Evolutionary conservation across 2,113 vertebrate species (phyloP).

Genomic region (Hymenochirus boettgeri): DNA sequence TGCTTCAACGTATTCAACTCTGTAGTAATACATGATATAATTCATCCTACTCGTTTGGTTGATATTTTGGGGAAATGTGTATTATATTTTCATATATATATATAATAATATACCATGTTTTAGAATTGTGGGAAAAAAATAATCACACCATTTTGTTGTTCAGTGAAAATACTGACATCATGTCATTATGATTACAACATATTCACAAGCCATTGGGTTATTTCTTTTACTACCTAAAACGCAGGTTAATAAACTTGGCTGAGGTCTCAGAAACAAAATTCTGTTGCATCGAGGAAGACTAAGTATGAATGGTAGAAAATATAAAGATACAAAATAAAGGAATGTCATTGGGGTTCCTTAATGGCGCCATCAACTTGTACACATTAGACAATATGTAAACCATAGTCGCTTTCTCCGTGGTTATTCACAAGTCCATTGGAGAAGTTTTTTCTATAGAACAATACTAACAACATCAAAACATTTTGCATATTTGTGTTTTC

Average conservation of each 20-base stretch:
- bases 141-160: conserved; percentile 51
- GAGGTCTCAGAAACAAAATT: conserved; percentile 54
- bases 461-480: conserved; percentile 56
- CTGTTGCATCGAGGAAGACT: conserved; percentile 65
- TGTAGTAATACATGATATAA: conserved; percentile 57
- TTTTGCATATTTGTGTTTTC: conserved; percentile 61
- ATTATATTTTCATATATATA: conserved; percentile 50
- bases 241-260: conserved; percentile 52
- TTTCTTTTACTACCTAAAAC: conserved; percentile 48
- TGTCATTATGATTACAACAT: conserved; percentile 54
- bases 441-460: conserved; percentile 55
- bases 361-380: conserved; percentile 27
- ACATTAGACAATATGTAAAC: conserved; percentile 50
- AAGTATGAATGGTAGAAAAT: conserved; percentile 54
- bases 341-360: conserved; percentile 38
- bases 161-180: conserved; percentile 61
- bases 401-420: conserved; percentile 58
- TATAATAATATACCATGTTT: conserved; percentile 46
- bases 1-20: conserved; percentile 71
- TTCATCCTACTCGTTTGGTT: conserved; percentile 45
- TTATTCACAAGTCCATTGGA: conserved; percentile 49
- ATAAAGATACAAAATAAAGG: conserved; percentile 56
- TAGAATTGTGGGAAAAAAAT: conserved; percentile 55
- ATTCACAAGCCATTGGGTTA: conserved; percentile 63
- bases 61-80: conserved; percentile 52